Conservation (phyloP, 2,113 vertebrate genomes). For the Pomatorhinus ruficollis region DNA sequence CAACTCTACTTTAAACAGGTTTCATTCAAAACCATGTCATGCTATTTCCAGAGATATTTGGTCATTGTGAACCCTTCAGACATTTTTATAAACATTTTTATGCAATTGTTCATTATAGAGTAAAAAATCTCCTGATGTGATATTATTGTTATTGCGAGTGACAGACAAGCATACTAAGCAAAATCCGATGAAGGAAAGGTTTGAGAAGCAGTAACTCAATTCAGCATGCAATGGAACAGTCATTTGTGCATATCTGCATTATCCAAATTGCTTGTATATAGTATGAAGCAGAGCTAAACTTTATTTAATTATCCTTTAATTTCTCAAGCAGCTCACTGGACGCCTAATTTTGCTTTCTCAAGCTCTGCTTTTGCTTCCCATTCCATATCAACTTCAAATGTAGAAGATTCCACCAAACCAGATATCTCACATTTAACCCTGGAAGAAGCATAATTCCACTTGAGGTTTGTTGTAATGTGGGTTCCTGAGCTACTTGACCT, state of each 20-base stretch:
- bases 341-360: neutral
- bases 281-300: neutral
- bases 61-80: neutral
- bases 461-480: neutral
- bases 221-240: neutral
- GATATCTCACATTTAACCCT: neutral
- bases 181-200: neutral
- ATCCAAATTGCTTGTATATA: neutral
- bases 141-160: neutral
- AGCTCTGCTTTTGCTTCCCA: neutral
- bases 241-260: neutral
- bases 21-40: neutral
- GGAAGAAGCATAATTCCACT: neutral
- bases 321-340: neutral
- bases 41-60: neutral
- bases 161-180: neutral
- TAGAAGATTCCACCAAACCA: neutral
- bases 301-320: neutral
- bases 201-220: neutral
- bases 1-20: neutral
- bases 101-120: neutral
- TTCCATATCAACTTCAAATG: neutral
- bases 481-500: neutral
- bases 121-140: rapidly evolving
- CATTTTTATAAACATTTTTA: neutral